A percentile compares a stretch with the other conserved stretches of the same genome.
These are phyloP conservation scores for Notechis scutatus DNA, from an alignment of 2,113 vertebrate species.

Conservation along the genomic window DNA sequence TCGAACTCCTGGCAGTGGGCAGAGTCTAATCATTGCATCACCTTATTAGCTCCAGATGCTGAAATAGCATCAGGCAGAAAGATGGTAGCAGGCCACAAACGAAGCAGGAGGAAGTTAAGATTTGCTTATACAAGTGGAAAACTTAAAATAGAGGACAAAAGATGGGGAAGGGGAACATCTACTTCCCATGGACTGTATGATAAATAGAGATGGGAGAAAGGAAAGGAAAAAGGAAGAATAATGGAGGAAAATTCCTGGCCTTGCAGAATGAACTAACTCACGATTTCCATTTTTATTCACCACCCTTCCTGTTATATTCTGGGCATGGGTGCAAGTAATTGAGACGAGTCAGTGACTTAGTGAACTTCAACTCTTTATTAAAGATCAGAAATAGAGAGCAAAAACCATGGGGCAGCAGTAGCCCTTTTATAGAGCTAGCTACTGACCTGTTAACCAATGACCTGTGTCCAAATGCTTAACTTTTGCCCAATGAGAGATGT, in stretches of 20 bases:
- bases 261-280: background rate
- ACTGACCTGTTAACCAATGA: no score
- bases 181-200: background rate
- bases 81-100: background rate
- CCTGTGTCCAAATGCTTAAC: no score
- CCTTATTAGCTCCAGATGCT: background rate
- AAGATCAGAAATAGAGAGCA: no score
- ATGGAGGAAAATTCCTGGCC: background rate
- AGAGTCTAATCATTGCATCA: background rate
- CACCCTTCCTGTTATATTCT: background rate
- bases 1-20: background rate
- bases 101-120: background rate
- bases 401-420: no score
- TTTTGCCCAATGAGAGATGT: no score
- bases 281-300: background rate
- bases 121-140: background rate
- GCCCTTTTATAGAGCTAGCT: no score
- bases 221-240: background rate
- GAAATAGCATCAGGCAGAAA: background rate
- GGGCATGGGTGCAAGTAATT: no score
- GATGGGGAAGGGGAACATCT: background rate
- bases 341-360: no score
- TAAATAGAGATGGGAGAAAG: background rate
- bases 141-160: background rate
- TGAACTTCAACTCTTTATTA: no score